phyloP scores from a whole-genome alignment of 2,797 vertebrate genomes.

The Pseudomugil tenellus region DNA sequence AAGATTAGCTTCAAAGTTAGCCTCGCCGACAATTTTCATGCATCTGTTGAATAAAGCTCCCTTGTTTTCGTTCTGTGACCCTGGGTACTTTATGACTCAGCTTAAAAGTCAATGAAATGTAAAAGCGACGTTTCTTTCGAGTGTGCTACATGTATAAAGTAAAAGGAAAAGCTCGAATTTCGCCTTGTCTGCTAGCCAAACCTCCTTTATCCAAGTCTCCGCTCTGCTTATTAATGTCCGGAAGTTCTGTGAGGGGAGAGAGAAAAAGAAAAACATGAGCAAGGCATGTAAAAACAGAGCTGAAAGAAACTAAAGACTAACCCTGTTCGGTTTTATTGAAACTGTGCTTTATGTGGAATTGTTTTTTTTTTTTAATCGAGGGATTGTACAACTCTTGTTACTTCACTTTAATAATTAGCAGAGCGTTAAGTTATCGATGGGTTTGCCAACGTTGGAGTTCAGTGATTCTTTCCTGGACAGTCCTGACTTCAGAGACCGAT shows the following conservation, averaged over 20 bases:
- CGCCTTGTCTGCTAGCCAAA: constrained; percentile 15
- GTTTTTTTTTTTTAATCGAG: not conserved
- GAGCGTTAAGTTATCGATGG: constrained; percentile 80
- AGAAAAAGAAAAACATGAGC: constrained; percentile 40
- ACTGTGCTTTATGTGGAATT: not conserved
- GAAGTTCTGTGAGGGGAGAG: constrained; percentile 63
- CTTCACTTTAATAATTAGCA: not conserved
- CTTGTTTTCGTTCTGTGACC: not conserved
- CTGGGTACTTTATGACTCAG: not conserved
- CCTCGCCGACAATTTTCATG: not conserved
- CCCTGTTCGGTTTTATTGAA: constrained; percentile 11
- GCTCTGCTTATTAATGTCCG: constrained; percentile 60
- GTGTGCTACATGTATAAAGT: fast-evolving
- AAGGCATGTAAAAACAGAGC: constrained; percentile 68
- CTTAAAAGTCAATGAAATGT: not conserved
- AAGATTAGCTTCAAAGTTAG: constrained; percentile 23
- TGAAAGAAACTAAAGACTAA: constrained; percentile 25
- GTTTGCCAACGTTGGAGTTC: constrained; percentile 95
- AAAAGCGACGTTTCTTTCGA: not conserved
- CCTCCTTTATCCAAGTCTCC: constrained; percentile 28
- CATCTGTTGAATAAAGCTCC: not conserved
- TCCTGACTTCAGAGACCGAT: constrained; percentile 93
- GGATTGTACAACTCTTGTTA: not conserved
- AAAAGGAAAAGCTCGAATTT: not conserved
- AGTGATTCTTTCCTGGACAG: constrained; percentile 96